A percentile compares a stretch with the other conserved stretches of the same genome.
Conservation (phyloP, 2,113 vertebrate genomes). For the Pollachius pollachius region DNA sequence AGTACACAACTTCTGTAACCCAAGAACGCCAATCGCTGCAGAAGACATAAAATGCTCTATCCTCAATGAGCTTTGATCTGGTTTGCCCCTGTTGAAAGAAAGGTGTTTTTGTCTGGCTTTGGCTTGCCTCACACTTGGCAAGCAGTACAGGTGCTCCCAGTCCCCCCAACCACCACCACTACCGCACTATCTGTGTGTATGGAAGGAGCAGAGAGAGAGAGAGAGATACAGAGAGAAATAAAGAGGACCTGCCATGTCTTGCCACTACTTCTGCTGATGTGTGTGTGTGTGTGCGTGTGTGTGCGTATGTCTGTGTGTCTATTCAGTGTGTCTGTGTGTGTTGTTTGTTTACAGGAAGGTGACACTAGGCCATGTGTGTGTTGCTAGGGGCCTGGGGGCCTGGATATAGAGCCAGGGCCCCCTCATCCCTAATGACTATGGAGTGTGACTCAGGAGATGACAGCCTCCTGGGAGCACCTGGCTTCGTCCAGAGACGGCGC, state of each 20-base stretch:
- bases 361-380: constrained; percentile 64
- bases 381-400: constrained; percentile 60
- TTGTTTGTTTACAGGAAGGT: constrained; percentile 74
- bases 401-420: constrained; percentile 48
- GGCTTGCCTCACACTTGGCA: background rate
- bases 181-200: too few relatives aligned
- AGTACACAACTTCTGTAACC: too few relatives aligned
- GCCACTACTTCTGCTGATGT: background rate
- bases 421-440: constrained; percentile 66
- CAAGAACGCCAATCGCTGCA: too few relatives aligned
- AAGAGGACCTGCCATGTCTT: background rate
- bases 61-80: background rate
- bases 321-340: constrained; percentile 17
- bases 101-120: background rate
- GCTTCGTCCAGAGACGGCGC: constrained; percentile 12
- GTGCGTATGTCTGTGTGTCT: constrained; percentile 36
- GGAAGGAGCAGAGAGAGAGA: too few relatives aligned
- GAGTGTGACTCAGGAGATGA: constrained; percentile 63
- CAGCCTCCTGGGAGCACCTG: constrained; percentile 66
- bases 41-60: background rate
- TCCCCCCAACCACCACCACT: background rate
- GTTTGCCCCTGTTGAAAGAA: background rate
- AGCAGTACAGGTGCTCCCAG: background rate
- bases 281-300: constrained; percentile 13
- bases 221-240: too few relatives aligned